Base-by-base conservation (phyloP, 2,113 vertebrate species). In the Asarcornis scutulata region DNA sequence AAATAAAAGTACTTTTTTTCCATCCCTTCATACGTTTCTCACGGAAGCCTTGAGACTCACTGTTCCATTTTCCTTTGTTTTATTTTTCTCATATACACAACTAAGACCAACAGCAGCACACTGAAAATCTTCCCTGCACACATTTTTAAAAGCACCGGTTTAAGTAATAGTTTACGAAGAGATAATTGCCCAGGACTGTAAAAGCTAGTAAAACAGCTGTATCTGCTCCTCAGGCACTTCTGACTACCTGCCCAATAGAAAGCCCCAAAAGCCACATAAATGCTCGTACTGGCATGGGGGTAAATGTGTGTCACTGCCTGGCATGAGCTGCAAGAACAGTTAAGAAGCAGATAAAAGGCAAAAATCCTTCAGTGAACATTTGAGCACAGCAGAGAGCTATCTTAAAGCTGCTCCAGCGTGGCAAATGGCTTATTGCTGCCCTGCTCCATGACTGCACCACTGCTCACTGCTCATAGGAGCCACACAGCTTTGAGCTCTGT, bases 61-160 rank as follows among this genome's bases (percentile, higher is more conserved):
- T 6, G 11, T 12, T 59, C 36, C 20, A 9, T 53, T 56, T 55
- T 6, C 23, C 12, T 79, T 44, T 18, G 50, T 62, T 83, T 48
- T 25, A 4, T 44, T 58, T 50, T 62, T 67, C 76, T 72, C n/a
- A 6, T 29, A 5, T 5, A 8, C 40, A n/a, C 69, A 40, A 3
- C 66, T 4, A 26, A 48, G 42, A 56, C 31, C 14, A 18, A 4
- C 2, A n/a, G 58, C 50, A 72, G 36, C 66, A 13, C 9, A 4
- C 23, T 13, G 22, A 69, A 69, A 36, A 2, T 4, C 0, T 3
- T 6, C 2, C 4, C 55, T 15, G 38, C 34, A 63, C 46, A 52
- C 73, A 7, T 15, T 87, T 82, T 2, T 5, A 59, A 73, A 66
- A 55, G 17, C 74, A n/a, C 13, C 44, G 13, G 69, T 42, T 17